Evolutionary conservation across 2,888 invertebrate genomes (phyloP).

Genomic region (Hoplodrina ambigua): DNA sequence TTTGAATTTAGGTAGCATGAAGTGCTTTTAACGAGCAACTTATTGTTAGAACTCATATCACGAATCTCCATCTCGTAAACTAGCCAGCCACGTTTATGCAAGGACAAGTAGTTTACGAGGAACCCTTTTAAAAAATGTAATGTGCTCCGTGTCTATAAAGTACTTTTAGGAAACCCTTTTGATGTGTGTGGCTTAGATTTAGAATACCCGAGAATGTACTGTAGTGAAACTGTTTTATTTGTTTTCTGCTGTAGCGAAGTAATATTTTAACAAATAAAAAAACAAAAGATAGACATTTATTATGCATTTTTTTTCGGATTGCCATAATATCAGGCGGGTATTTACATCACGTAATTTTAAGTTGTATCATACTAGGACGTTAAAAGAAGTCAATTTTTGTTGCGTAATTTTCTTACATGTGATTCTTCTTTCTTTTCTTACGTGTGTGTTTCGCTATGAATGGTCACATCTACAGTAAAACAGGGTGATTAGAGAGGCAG

Average conservation of each 20-base stretch:
- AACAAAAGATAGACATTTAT: too few species aligned
- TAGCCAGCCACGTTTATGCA: conserved; percentile 23
- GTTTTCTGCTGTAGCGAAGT: too few species aligned
- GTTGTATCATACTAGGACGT: too few species aligned
- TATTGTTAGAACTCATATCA: not conserved
- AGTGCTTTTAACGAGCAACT: not conserved
- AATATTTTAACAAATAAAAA: too few species aligned
- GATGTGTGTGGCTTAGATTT: conserved; percentile 6
- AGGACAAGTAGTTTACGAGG: conserved; percentile 30
- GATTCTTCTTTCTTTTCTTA: too few species aligned
- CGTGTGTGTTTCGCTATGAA: not conserved
- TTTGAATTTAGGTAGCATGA: not conserved
- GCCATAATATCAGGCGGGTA: too few species aligned
- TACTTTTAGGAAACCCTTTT: conserved; percentile 12
- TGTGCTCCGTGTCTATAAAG: conserved; percentile 17
- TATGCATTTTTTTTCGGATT: too few species aligned
- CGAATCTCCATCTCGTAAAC: conserved; percentile 26
- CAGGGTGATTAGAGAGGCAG: too few species aligned
- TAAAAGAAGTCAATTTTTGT: too few species aligned
- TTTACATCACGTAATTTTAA: too few species aligned
- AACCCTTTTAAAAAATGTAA: conserved; percentile 39
- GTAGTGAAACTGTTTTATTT: not conserved
- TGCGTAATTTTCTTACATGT: too few species aligned
- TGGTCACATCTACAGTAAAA: not conserved
- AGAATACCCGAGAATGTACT: not conserved